Evolutionary conservation across 2,113 vertebrate species (phyloP).

Genomic region (Tylochromis polylepis): DNA sequence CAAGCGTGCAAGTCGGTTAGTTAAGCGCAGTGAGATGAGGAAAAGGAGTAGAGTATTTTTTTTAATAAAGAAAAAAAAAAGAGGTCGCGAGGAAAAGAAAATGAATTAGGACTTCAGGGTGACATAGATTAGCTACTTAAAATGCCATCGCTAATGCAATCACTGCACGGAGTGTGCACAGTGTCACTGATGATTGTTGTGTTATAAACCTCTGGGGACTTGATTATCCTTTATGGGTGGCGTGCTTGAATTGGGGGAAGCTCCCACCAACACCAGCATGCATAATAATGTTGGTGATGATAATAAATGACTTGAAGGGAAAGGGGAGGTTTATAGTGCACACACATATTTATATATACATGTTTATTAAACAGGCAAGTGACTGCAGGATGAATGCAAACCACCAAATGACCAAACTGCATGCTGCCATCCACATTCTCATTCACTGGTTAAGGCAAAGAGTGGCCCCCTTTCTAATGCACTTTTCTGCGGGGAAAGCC

Average conservation of each 20-base stretch:
- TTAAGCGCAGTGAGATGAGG: neutral
- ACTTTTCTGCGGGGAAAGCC: conserved; percentile 1
- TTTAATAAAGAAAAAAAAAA: too few relatives aligned
- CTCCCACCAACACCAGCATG: neutral
- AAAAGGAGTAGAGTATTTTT: neutral
- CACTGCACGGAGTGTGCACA: conserved; percentile 4
- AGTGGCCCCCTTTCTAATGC: neutral
- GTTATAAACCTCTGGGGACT: conserved; percentile 23
- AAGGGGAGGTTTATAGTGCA: neutral
- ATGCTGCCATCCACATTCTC: neutral
- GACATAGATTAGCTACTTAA: neutral
- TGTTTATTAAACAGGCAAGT: neutral
- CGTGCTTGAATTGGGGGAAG: conserved; percentile 7
- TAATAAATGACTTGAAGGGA: neutral
- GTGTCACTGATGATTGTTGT: conserved; percentile 31
- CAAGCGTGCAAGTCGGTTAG: neutral
- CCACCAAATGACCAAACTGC: neutral
- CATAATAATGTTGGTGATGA: conserved; percentile 11
- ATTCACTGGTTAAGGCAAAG: neutral
- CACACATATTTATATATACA: neutral
- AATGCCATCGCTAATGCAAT: conserved; percentile 44
- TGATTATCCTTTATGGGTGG: conserved; percentile 28
- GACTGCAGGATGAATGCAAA: neutral
- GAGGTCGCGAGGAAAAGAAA: neutral
- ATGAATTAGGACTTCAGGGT: neutral